These are phyloP conservation scores for Lycocerus yunnanus DNA, from an alignment of 2,888 invertebrate species.

Conservation along the genomic window DNA sequence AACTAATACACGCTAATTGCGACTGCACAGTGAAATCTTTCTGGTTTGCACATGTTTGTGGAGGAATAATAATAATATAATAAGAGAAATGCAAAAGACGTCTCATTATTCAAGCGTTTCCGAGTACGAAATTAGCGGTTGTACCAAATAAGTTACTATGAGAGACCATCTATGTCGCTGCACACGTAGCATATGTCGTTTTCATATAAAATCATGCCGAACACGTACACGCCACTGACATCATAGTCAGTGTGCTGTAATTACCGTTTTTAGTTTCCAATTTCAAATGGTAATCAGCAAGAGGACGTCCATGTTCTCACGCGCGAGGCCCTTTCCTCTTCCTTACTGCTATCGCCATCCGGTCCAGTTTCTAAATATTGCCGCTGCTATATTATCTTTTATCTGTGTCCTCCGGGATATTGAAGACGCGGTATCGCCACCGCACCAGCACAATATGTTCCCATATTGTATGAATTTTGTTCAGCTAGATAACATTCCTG, in stretches of 20 bases:
- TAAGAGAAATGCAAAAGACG: neutral
- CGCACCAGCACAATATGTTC: conserved; percentile 7
- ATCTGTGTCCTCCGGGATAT: conserved; percentile 31
- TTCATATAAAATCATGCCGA: conserved; percentile 21
- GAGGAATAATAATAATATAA: neutral
- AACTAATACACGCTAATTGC: neutral
- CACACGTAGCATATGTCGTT: conserved; percentile 17
- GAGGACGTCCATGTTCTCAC: conserved; percentile 43
- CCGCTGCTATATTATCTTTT: conserved; percentile 26
- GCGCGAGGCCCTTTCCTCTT: conserved; percentile 37
- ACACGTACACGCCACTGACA: conserved; percentile 39
- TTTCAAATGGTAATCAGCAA: conserved; percentile 45
- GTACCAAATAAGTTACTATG: conserved; percentile 25
- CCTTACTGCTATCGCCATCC: conserved; percentile 40
- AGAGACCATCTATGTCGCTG: conserved; percentile 5
- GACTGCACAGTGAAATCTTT: neutral
- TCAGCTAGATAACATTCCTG: neutral
- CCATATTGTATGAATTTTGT: conserved; percentile 12
- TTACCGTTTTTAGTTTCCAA: conserved; percentile 47
- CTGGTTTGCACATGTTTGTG: neutral
- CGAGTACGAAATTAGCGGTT: conserved; percentile 22
- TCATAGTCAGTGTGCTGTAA: conserved; percentile 41
- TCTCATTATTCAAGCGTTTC: conserved; percentile 13
- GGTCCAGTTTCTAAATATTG: conserved; percentile 35
- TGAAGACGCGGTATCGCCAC: conserved; percentile 21